These are phyloP conservation scores for Pardosa pseudoannulata DNA, from an alignment of 2,888 invertebrate genomes.

Conservation along the genomic window DNA sequence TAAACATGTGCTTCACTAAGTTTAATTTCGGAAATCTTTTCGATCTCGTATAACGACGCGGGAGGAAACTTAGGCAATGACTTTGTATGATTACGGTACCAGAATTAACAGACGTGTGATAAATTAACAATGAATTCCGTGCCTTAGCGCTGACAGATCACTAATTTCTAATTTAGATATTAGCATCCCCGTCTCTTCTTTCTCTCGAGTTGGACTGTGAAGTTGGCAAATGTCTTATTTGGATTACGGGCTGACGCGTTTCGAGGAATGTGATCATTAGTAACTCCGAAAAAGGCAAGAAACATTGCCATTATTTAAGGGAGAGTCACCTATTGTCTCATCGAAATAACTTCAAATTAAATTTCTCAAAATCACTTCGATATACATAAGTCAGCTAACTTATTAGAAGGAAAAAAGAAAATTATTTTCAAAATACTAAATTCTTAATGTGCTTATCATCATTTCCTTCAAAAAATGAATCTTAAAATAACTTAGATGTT, in stretches of 20 bases:
- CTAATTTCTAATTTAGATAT: conserved; percentile 13
- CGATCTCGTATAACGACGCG: conserved; percentile 22
- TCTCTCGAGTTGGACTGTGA: background rate
- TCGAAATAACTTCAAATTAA: no score
- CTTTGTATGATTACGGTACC: conserved; percentile 32
- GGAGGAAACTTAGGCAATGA: conserved; percentile 38
- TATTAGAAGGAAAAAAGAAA: no score
- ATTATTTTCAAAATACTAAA: no score
- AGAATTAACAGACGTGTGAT: conserved; percentile 47
- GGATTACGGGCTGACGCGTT: background rate
- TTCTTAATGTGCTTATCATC: no score
- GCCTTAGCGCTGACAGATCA: background rate
- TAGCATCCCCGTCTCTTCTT: background rate
- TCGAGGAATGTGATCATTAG: background rate
- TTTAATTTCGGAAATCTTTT: conserved; percentile 68
- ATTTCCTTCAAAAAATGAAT: no score
- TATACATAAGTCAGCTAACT: no score
- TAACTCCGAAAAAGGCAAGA: no score
- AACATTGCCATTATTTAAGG: no score
- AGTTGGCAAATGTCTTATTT: background rate
- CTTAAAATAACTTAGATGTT: no score
- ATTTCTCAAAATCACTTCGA: no score
- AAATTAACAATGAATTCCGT: conserved; percentile 50
- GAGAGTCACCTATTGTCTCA: no score
- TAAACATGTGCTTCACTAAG: conserved; percentile 71